A percentile compares a stretch with the other conserved stretches of the same genome.
These are phyloP conservation scores for Lucilia cuprina DNA, from an alignment of 1,140 invertebrate genomes.

Conservation along the genomic window DNA sequence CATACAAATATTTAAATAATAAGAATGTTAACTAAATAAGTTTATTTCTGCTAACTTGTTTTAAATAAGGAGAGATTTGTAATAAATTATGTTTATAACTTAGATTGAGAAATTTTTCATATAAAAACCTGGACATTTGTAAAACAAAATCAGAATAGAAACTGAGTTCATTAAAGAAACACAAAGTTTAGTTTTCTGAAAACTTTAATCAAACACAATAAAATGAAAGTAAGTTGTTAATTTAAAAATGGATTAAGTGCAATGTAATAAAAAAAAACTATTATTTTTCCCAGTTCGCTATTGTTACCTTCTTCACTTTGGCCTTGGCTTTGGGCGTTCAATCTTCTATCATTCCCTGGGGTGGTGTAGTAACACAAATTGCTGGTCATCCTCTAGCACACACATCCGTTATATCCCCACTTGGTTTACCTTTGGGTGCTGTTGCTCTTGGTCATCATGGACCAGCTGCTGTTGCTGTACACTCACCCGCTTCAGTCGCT, in stretches of 20 bases:
- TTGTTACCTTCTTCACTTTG: constrained; percentile 53
- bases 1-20: too few species aligned
- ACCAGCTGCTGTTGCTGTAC: too few species aligned
- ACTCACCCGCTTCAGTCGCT: too few species aligned
- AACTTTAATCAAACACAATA: constrained; percentile 14
- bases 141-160: constrained; percentile 37
- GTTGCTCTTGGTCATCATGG: constrained; percentile 34
- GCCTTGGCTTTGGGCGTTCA: constrained; percentile 60
- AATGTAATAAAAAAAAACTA: too few species aligned
- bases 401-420: not conserved
- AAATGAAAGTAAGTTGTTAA: constrained; percentile 40
- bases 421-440: constrained; percentile 41
- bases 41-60: not conserved
- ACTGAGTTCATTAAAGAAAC: constrained; percentile 36
- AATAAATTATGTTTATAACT: not conserved
- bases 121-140: constrained; percentile 35
- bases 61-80: not conserved
- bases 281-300: constrained; percentile 48
- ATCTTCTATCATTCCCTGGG: constrained; percentile 47
- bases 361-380: not conserved
- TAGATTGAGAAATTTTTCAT: not conserved
- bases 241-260: not conserved
- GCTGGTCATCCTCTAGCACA: not conserved
- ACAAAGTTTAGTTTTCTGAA: constrained; percentile 7
- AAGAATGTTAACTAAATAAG: too few species aligned